Base-by-base conservation (phyloP, 2,113 vertebrate species). In the Dipodomys stephensi region DNA sequence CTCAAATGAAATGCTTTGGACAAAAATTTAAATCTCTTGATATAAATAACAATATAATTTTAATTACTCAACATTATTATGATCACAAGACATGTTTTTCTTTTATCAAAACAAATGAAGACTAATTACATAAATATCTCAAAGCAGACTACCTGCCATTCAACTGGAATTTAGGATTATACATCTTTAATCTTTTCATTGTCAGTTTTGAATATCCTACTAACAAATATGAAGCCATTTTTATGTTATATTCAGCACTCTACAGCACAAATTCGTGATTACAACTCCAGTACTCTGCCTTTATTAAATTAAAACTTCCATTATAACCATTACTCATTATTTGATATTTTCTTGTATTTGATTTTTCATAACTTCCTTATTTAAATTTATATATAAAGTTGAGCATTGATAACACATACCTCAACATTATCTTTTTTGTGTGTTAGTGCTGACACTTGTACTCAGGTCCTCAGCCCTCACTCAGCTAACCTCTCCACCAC, bases 371-470 rank as follows among this genome's bases (percentile, higher is more conserved):
- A 32, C 73, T 67, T 35, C 46, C 16, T 6, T 64, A 7, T 57
- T 93, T 87, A 95, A 87, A 84, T 80, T 65, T 46, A 87, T 49
- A 87, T 49, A 68, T 7, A 95, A 91, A 93, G 78, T 78, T 83
- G 35, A 81, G 15, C 32, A 80, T 30, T 84, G 35, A 35, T 83
- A 91, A 71, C 57, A 74, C 4, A 23, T 44, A 16, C 19, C 12
- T 79, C 53, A 74, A 32, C 74, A 79, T 27, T 49, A 57, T 18
- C 12, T 57, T 57, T 18, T 18, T 57, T 57, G 53, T 57, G 53
- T 57, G 53, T 57, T 4, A 57, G 53, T 57, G 53, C 53, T 57
- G 53, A 13, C 53, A 57, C 53, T 57, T 57, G 53, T 57, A 57
- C 15, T 57, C 13, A 13, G 53, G 53, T 57, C 15, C 53, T 57